Conservation (phyloP, 2,888 invertebrate species). For the Zele albiditarsus region DNA sequence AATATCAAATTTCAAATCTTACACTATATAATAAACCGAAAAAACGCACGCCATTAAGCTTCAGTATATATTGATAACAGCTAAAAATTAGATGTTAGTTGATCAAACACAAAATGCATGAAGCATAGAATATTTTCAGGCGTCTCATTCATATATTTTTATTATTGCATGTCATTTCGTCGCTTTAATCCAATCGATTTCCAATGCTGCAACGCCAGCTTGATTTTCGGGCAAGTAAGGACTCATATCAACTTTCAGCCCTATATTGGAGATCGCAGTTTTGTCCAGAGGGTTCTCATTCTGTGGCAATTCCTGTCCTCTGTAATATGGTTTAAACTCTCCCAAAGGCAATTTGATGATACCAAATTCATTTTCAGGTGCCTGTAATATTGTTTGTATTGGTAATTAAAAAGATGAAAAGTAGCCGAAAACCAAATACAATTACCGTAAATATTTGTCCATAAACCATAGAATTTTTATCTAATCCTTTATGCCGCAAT, state of each 20-base stretch:
- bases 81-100: no score
- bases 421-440: background rate
- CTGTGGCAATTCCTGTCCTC: slow-evolving; percentile 65
- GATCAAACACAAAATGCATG: no score
- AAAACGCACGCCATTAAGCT: no score
- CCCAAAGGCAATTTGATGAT: slow-evolving; percentile 65
- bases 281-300: slow-evolving; percentile 68
- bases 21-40: no score
- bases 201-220: slow-evolving; percentile 71
- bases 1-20: no score
- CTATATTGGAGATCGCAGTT: slow-evolving; percentile 69
- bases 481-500: slow-evolving; percentile 67
- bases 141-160: no score
- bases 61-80: no score
- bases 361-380: slow-evolving; percentile 62
- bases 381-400: slow-evolving; percentile 56
- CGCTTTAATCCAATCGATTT: slow-evolving; percentile 73
- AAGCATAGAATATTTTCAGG: no score
- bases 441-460: slow-evolving; percentile 69
- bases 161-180: slow-evolving; percentile 51
- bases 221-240: slow-evolving; percentile 72
- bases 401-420: background rate
- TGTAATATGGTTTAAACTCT: slow-evolving; percentile 71
- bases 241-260: slow-evolving; percentile 73
- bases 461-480: slow-evolving; percentile 66